Base-by-base conservation (phyloP, 2,113 vertebrate species). In the Psephotus haematonotus region DNA sequence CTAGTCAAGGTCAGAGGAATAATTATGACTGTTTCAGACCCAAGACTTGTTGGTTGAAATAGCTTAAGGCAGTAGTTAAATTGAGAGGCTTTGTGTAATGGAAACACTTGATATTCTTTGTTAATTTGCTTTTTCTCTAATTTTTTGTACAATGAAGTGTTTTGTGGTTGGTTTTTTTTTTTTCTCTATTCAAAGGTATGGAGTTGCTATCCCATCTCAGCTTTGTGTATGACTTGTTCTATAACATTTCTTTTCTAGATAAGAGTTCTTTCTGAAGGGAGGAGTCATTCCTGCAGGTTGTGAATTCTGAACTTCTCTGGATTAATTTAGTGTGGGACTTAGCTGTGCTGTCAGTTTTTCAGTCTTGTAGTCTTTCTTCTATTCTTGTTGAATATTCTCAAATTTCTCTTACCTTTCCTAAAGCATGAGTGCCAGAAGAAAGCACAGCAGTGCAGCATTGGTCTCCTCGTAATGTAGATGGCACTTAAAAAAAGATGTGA, bases 101-200 rank as follows among this genome's bases (percentile, higher is more conserved):
- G 27, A 71, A 55, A 39, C 16, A 22, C 33, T 85, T 87, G 18
- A 60, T 23, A 49, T 85, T 43, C n/a, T 89, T 77, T 79, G 15
- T 22, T 9, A 70, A 76, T 13, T 75, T 87, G 15, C 0, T 59
- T 79, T 89, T 60, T 63, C 7, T 1, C 4, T 50, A 10, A 24
- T 35, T 23, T 59, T 60, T 57, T 31, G 11, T 72, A 28, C 8
- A 49, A 6, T 23, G 3, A 60, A 55, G 22, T 19, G 65, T 33
- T 63, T 7, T 35, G 7, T 37, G 37, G 39, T 39, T 39, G 37
- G 10, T 12, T 39, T 39, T 1, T 0, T 13, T 49, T 44, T 43
- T 29, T 16, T 6, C 22, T 46, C 29, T 44, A 4, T 41, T 74
- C n/a, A 64, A 28, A 88, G 22, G 18, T 17, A 16, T 37, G 4